Percentiles rank a stretch among this genome's conserved stretches.
Conservation (phyloP, 2,797 vertebrate genomes). For the Tragopan temminckii region DNA sequence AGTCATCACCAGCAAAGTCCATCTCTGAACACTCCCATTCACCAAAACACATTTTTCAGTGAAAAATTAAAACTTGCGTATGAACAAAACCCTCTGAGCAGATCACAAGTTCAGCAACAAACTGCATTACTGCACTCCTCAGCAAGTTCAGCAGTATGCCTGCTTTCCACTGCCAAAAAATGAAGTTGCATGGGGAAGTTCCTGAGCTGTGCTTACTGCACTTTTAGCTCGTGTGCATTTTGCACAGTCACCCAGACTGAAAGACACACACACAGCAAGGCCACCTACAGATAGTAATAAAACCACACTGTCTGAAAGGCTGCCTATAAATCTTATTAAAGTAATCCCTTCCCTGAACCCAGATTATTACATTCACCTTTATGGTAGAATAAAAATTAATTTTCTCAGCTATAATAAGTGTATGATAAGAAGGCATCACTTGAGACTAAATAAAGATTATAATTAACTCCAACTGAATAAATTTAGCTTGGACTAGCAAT, state of each 20-base stretch:
- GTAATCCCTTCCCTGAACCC: constrained; percentile 83
- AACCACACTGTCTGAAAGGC: constrained; percentile 64
- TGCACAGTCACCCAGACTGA: constrained; percentile 51
- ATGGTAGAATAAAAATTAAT: constrained; percentile 86
- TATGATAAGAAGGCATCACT: constrained; percentile 82
- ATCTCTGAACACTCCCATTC: not conserved
- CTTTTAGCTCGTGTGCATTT: constrained; percentile 9
- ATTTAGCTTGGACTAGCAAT: constrained; percentile 78
- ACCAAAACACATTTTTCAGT: not conserved
- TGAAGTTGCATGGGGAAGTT: constrained; percentile 15
- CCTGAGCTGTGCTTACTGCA: constrained; percentile 1
- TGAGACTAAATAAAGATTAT: constrained; percentile 86
- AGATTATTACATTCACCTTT: constrained; percentile 86
- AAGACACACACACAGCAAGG: constrained; percentile 46
- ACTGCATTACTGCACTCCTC: not conserved
- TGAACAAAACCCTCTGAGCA: not conserved
- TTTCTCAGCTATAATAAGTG: constrained; percentile 84
- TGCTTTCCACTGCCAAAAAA: constrained; percentile 14
- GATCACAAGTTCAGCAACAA: not conserved
- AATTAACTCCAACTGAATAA: constrained; percentile 86
- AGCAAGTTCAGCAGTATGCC: not conserved
- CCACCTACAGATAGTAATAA: constrained; percentile 67
- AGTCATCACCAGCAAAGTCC: accelerated
- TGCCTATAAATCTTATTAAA: constrained; percentile 84
- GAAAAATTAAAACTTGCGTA: constrained; percentile 7